Evolutionary conservation across 2,797 vertebrate species (phyloP).

Genomic region (Pseudomugil tenellus): DNA sequence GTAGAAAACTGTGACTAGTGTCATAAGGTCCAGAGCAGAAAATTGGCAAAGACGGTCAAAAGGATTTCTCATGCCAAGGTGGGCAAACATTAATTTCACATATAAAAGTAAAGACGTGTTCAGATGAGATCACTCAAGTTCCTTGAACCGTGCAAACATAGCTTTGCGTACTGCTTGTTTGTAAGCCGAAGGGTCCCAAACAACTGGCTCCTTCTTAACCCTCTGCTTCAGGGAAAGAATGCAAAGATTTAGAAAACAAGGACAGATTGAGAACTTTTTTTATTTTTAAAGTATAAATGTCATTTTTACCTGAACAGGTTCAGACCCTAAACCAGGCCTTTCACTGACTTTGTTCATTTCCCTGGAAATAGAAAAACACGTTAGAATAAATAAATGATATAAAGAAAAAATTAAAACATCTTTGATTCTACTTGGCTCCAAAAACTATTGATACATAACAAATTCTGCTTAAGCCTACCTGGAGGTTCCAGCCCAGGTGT

Average conservation of each 20-base stretch:
- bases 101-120: slow-evolving; percentile 36
- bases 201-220: slow-evolving; percentile 84
- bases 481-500: slow-evolving; percentile 78
- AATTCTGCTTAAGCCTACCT: slow-evolving; percentile 59
- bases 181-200: slow-evolving; percentile 89
- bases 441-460: neutral
- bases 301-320: slow-evolving; percentile 69
- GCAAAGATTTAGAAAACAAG: neutral
- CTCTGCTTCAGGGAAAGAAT: slow-evolving; percentile 69
- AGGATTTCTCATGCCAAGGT: slow-evolving; percentile 21
- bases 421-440: too few species aligned
- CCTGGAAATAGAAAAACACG: slow-evolving; percentile 48
- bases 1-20: slow-evolving; percentile 26
- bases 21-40: slow-evolving; percentile 20
- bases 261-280: neutral
- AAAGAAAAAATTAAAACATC: neutral
- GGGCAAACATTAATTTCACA: slow-evolving; percentile 24
- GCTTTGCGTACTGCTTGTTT: slow-evolving; percentile 95
- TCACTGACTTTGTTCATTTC: slow-evolving; percentile 79
- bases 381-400: neutral
- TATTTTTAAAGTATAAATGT: neutral
- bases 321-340: slow-evolving; percentile 82
- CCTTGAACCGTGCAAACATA: slow-evolving; percentile 98
- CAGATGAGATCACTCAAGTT: slow-evolving; percentile 87
- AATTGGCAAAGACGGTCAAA: slow-evolving; percentile 24